Conservation (phyloP, 2,797 vertebrate species). For the Percopsis omiscomaycus region DNA sequence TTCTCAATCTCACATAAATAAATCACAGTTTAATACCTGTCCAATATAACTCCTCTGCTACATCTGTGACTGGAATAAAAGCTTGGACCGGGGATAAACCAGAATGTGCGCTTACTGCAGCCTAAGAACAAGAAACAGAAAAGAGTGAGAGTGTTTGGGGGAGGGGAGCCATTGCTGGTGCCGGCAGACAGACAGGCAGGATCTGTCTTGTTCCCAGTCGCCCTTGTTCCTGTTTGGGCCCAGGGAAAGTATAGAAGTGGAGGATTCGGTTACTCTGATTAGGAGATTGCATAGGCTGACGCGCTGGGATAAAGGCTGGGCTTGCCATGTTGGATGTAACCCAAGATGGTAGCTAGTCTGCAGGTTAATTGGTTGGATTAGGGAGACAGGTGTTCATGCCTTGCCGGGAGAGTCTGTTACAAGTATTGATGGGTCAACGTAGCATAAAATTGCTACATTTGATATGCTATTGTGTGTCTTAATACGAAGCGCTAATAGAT, state of each 20-base stretch:
- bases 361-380: conserved; percentile 78
- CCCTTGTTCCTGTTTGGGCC: conserved; percentile 38
- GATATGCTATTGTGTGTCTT: conserved; percentile 48
- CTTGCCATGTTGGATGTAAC: conserved; percentile 64
- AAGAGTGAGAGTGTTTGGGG: conserved; percentile 22
- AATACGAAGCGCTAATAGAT: conserved; percentile 5
- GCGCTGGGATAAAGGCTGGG: conserved; percentile 61
- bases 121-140: too few relatives aligned
- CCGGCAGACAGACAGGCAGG: conserved; percentile 52
- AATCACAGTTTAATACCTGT: conserved; percentile 71
- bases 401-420: conserved; percentile 50
- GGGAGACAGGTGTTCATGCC: conserved; percentile 72
- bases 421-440: conserved; percentile 51
- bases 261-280: conserved; percentile 73
- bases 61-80: conserved; percentile 61
- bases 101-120: too few relatives aligned
- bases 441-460: conserved; percentile 58
- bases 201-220: conserved; percentile 49
- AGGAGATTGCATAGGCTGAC: conserved; percentile 73
- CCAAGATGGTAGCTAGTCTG: conserved; percentile 56
- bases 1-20: conserved; percentile 71
- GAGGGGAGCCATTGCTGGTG: conserved; percentile 24
- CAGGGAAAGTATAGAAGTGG: conserved; percentile 44
- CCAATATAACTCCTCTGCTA: conserved; percentile 57
- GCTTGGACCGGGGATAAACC: conserved; percentile 3